A percentile compares a stretch with the other conserved stretches of the same genome.
phyloP scores from a whole-genome alignment of 2,113 vertebrate species.

The Macrotis lagotis region DNA sequence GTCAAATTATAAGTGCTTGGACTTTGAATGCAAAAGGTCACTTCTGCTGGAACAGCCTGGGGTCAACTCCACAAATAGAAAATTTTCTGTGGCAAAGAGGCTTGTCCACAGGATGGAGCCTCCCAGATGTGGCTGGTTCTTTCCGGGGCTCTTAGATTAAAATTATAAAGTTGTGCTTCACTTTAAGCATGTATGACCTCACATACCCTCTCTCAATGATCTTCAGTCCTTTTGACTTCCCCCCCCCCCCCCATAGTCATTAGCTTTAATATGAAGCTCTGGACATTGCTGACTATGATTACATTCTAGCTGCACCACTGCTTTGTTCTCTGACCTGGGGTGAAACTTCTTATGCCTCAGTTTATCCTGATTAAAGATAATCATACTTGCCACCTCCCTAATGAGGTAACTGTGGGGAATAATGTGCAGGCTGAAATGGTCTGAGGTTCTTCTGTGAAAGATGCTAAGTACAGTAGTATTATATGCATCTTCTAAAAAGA shows the following conservation, averaged over 20 bases:
- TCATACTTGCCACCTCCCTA: neutral
- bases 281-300: constrained; percentile 17
- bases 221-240: neutral
- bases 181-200: neutral
- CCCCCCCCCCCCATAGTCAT: neutral
- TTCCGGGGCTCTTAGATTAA: neutral
- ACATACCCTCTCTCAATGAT: neutral
- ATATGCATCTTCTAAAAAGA: neutral
- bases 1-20: neutral
- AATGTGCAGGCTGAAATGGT: neutral
- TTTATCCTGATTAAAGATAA: constrained; percentile 20
- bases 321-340: neutral
- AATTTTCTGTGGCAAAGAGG: neutral
- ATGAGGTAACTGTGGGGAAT: neutral
- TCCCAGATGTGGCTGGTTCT: neutral
- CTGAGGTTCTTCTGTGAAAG: neutral
- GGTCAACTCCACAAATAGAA: neutral
- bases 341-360: neutral
- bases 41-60: neutral
- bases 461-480: neutral
- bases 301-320: neutral
- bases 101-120: neutral
- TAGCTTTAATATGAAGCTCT: neutral
- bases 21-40: neutral
- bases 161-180: constrained; percentile 8